phyloP scores from a whole-genome alignment of 2,888 invertebrate species.

The Corythucha ciliata region DNA sequence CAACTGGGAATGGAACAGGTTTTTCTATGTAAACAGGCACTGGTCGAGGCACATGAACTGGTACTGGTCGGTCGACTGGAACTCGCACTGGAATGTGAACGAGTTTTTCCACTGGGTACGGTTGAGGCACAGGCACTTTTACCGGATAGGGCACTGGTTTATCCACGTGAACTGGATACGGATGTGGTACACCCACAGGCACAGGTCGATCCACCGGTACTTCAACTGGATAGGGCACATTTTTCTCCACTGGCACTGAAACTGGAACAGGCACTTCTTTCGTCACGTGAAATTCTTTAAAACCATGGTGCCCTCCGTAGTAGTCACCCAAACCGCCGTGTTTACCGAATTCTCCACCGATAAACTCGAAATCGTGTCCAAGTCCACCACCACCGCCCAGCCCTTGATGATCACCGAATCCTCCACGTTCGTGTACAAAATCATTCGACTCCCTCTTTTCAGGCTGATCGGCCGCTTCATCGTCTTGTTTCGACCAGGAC shows the following conservation, averaged over 20 bases:
- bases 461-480: slow-evolving; percentile 3
- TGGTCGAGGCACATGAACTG: slow-evolving; percentile 27
- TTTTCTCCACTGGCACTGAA: slow-evolving; percentile 34
- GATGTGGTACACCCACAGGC: slow-evolving; percentile 32
- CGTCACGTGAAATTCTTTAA: slow-evolving; percentile 20
- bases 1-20: slow-evolving; percentile 28
- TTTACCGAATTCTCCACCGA: slow-evolving; percentile 16
- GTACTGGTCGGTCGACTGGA: slow-evolving; percentile 26
- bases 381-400: slow-evolving; percentile 12
- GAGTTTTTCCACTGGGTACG: slow-evolving; percentile 31
- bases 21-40: slow-evolving; percentile 25
- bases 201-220: slow-evolving; percentile 32
- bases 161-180: slow-evolving; percentile 30
- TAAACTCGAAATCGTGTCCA: slow-evolving; percentile 6
- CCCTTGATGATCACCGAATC: slow-evolving; percentile 12
- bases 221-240: slow-evolving; percentile 34
- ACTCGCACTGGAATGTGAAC: slow-evolving; percentile 26
- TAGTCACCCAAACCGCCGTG: slow-evolving; percentile 7
- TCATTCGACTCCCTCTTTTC: slow-evolving; percentile 23
- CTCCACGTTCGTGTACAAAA: slow-evolving; percentile 13
- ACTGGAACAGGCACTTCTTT: slow-evolving; percentile 33
- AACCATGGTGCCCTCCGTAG: slow-evolving; percentile 3
- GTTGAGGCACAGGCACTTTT: slow-evolving; percentile 32
- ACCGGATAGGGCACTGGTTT: slow-evolving; percentile 30
- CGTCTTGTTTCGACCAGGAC: slow-evolving; percentile 5